Evolutionary conservation across 2,797 vertebrate genomes (phyloP).

Genomic region (Diplodus sargus): DNA sequence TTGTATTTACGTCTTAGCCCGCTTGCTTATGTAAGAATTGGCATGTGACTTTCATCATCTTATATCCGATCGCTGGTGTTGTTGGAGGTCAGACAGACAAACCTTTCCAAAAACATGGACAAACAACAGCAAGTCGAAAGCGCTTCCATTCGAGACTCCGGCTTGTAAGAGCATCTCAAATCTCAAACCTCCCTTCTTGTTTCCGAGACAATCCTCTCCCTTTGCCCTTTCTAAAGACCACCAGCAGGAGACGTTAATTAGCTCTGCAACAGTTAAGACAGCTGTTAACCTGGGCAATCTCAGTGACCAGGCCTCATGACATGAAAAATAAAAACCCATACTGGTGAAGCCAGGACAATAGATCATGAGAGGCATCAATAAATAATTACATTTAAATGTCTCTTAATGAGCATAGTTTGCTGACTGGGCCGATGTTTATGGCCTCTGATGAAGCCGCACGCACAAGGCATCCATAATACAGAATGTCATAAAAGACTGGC

Average conservation of each 20-base stretch:
- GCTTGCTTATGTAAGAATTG: neutral
- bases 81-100: constrained; percentile 4
- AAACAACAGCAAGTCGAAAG: neutral
- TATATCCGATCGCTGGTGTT: neutral
- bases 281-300: constrained; percentile 78
- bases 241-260: constrained; percentile 66
- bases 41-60: neutral
- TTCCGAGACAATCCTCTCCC: constrained; percentile 1
- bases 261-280: constrained; percentile 70
- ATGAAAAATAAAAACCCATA: constrained; percentile 77
- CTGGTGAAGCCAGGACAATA: constrained; percentile 74
- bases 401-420: constrained; percentile 87
- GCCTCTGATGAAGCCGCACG: constrained; percentile 82
- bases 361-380: constrained; percentile 88
- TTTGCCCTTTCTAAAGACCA: constrained; percentile 28
- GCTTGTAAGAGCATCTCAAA: constrained; percentile 8
- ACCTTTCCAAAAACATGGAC: neutral
- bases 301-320: constrained; percentile 58
- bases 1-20: constrained; percentile 13
- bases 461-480: constrained; percentile 84
- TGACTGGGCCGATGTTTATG: constrained; percentile 83
- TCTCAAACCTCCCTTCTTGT: constrained; percentile 11
- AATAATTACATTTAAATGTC: constrained; percentile 88
- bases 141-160: constrained; percentile 9
- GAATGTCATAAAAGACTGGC: constrained; percentile 84